These are phyloP conservation scores for Propithecus perrieri DNA, from an alignment of 2,797 vertebrate genomes.

Conservation along the genomic window DNA sequence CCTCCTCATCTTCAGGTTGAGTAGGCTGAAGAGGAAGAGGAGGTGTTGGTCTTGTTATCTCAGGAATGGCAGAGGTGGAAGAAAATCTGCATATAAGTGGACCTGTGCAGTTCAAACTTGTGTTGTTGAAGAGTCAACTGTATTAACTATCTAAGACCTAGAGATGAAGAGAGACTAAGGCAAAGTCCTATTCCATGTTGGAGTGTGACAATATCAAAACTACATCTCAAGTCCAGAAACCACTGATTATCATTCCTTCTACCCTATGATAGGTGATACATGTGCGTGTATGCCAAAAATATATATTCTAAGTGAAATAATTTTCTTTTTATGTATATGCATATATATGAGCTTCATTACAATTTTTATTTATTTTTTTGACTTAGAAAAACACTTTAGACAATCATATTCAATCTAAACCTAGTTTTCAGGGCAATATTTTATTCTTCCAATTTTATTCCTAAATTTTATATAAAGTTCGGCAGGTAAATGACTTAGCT, in stretches of 20 bases:
- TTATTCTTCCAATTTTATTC: not conserved
- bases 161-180: not conserved
- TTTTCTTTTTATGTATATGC: conserved; percentile 2
- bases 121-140: not conserved
- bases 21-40: not conserved
- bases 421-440: not conserved
- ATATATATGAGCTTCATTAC: not conserved
- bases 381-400: not conserved
- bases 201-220: not conserved
- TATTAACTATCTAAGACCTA: not conserved
- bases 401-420: not conserved
- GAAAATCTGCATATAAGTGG: not conserved
- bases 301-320: not conserved
- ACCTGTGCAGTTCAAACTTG: not conserved
- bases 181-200: not conserved
- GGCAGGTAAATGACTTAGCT: not conserved
- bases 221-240: not conserved
- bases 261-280: not conserved
- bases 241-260: not conserved
- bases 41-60: not conserved
- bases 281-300: not conserved
- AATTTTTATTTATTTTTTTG: not conserved
- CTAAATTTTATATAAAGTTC: not conserved
- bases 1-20: not conserved
- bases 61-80: not conserved